Conservation (phyloP, 2,888 invertebrate genomes). For the Phyllotreta cruciferae region DNA sequence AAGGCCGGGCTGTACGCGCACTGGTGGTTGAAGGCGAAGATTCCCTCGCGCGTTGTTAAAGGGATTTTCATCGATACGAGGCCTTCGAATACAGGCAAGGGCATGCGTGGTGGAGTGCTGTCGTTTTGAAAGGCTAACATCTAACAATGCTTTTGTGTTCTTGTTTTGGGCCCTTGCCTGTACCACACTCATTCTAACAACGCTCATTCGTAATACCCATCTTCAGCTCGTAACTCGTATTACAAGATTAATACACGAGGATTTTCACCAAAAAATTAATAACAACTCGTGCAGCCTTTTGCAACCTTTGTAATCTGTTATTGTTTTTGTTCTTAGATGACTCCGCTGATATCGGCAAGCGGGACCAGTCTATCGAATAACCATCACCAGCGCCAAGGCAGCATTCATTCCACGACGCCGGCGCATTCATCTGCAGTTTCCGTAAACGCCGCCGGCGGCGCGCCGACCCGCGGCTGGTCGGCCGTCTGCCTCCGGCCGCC, state of each 20-base stretch:
- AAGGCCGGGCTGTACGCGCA: conserved; percentile 88
- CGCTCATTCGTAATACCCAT: conserved; percentile 8
- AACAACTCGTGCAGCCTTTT: not conserved
- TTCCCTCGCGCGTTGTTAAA: conserved; percentile 69
- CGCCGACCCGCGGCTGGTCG: conserved; percentile 71
- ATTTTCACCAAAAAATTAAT: not conserved
- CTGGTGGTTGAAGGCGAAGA: conserved; percentile 91
- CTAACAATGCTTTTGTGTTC: conserved; percentile 43
- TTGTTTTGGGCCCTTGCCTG: conserved; percentile 47
- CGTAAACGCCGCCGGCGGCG: conserved; percentile 2
- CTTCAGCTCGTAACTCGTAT: conserved; percentile 3
- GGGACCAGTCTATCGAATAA: conserved; percentile 39
- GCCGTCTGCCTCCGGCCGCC: conserved; percentile 87
- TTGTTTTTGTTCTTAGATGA: conserved; percentile 66
- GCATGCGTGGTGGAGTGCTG: conserved; percentile 46
- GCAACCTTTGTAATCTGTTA: too few relatives aligned
- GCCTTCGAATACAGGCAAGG: conserved; percentile 60
- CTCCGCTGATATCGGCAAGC: conserved; percentile 60
- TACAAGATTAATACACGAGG: too few relatives aligned
- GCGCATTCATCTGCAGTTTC: conserved; percentile 18
- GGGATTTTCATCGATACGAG: conserved; percentile 58
- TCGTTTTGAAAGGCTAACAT: conserved; percentile 19
- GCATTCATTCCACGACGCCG: conserved; percentile 32
- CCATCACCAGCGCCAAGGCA: conserved; percentile 52
- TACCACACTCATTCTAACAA: conserved; percentile 38